Evolutionary conservation across 2,888 invertebrate species (phyloP), one percentile per base, ranked within the genome.

Genomic region (Dastarcus helophoroides): DNA sequence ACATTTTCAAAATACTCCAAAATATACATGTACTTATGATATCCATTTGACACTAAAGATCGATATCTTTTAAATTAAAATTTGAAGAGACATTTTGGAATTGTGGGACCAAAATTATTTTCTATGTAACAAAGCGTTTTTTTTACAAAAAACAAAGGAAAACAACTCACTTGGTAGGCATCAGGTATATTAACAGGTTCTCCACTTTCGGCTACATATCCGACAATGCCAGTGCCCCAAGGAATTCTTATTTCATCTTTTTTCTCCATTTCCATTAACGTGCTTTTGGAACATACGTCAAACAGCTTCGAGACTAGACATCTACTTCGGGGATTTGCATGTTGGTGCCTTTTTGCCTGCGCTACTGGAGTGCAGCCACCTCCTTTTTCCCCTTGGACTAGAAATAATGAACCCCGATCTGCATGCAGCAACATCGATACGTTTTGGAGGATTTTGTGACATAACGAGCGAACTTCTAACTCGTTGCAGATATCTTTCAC

Each of bases 401-500:
- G 71, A 65, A 94, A 94, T 51, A 94, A 65, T 14, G 93, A 93
- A 29, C 91, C 90, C 28, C 90, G 70, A 61, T 94, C 94, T 8
- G 91, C 91, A 54, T 89, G 83, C 46, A 93, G 71, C 23, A 94
- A 68, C 49, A 85, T 86, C 52, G 86, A 88, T 35, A 94, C 93
- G 62, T 94, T 94, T 62, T 90, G 88, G 33, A 89, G 73, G 56
- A 94, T 94, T 68, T 94, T 94, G 71, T 93, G 91, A 58, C 93
- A 93, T 44, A 94, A 65, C 22, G 86, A 86, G 46, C 89, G 76
- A 31, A 93, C 85, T 60, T 94, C 93, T 52, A 94, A 67, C 63
- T 94, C 94, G 64, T 93, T 91, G 64, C 91, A 90, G 54, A 94
- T 93, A 63, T 94, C 93, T 65, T 90, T 85, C 39, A 85, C 84